Evolutionary conservation across 1,140 invertebrate species (phyloP), one percentile per base, ranked within the genome.

Genomic region (Bombus confusus): DNA sequence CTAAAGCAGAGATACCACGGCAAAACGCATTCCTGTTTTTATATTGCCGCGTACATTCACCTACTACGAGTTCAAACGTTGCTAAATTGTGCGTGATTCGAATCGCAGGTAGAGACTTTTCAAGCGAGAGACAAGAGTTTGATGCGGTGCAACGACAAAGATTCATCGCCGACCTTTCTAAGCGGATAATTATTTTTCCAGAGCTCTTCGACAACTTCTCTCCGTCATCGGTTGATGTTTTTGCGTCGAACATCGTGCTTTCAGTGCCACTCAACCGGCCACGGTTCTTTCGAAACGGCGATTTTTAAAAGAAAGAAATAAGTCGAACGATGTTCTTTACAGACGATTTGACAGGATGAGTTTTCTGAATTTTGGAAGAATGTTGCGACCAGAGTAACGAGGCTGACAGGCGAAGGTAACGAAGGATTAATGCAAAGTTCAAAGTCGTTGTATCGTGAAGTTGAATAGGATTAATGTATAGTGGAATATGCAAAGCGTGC

Each of bases 171-270:
- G 31, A 80, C 76, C 31, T 25, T 22, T 28, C 78, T 81, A 85
- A 85, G 83, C 78, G 78, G 78, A 85, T 85, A 85, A 85, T 85
- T 81, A 81, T 81, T 73, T 52, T 62, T 22, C 59, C 3, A 43
- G 34, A 52, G 8, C 59, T 59, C 22, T 28, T 13, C 12, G 12
- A 62, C 41, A 80, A 31, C 71, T 66, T n/a, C 69, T 68, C 37
- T 74, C 3, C 28, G 28, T 66, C 62, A 13, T n/a, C 12, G 4
- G 3, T 31, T 4, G 25, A 57, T 41, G 34, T 47, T 43, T 25
- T 52, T 22, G 12, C 22, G 41, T n/a, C 37, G 3, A 1, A 37
- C 6, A 66, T 66, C 39, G 6, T 15, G 47, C 47, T 68, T 81
- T 74, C 15, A 28, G 13, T 25, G 76, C 12, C 66, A n/a, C 41